Evolutionary conservation across 37 sponge, comb jelly and placozoan species (phyloP).

Genomic region (Spongilla lacustris): DNA sequence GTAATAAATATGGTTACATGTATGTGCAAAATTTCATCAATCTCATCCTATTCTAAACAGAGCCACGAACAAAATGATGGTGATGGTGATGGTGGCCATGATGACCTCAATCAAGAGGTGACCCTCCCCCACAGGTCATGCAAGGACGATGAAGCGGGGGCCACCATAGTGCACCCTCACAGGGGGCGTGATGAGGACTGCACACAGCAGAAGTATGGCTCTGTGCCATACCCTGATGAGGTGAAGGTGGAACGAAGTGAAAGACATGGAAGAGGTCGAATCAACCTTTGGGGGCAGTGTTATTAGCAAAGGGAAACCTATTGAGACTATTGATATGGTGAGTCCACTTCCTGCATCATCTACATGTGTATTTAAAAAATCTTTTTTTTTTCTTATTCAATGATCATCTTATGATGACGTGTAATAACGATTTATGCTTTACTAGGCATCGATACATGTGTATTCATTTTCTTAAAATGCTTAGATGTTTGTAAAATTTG

Average conservation of each 20-base stretch:
- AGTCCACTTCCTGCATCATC: no score
- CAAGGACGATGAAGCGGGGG: background rate
- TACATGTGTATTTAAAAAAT: no score
- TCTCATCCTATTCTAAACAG: no score
- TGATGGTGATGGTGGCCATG: background rate
- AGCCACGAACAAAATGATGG: background rate
- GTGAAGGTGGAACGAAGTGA: background rate
- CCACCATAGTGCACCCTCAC: background rate
- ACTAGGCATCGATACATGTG: no score
- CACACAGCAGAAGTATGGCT: background rate
- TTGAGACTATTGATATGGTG: background rate
- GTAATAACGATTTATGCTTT: no score
- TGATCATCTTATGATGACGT: no score
- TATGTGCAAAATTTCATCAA: no score
- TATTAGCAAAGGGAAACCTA: background rate
- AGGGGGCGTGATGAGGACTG: background rate
- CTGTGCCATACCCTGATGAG: background rate
- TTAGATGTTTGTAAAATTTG: no score
- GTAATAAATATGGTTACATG: no score
- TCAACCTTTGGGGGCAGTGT: background rate
- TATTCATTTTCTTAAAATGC: no score
- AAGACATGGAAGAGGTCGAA: no score
- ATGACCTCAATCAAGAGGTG: background rate
- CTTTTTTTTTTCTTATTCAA: no score
- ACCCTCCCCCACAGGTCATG: background rate